phyloP scores from a whole-genome alignment of 2,888 invertebrate species.

The Idaea biselata region DNA sequence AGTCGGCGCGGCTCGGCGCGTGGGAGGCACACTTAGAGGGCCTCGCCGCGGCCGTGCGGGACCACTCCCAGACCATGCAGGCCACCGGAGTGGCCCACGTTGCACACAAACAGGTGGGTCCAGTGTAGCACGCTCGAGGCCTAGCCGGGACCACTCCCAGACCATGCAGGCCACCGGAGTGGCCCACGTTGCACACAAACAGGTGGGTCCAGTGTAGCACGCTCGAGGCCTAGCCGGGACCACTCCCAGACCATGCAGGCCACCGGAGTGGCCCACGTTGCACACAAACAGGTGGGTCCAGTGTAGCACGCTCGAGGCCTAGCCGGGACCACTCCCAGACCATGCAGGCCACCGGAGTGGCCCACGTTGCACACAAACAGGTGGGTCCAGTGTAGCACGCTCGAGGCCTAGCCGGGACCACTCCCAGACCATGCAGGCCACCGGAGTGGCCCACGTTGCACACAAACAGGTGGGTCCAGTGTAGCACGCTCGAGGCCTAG shows the following conservation, averaged over 20 bases:
- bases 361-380: conserved; percentile 85
- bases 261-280: conserved; percentile 86
- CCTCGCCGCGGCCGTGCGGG: conserved; percentile 91
- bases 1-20: conserved; percentile 95
- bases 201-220: conserved; percentile 61
- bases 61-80: conserved; percentile 89
- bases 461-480: conserved; percentile 83
- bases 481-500: conserved; percentile 82
- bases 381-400: conserved; percentile 46
- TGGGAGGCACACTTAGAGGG: conserved; percentile 94
- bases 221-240: conserved; percentile 86
- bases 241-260: conserved; percentile 89
- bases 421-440: conserved; percentile 88
- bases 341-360: conserved; percentile 87
- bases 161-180: conserved; percentile 88
- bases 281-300: conserved; percentile 81
- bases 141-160: conserved; percentile 91
- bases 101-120: conserved; percentile 82
- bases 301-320: conserved; percentile 69
- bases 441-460: conserved; percentile 85
- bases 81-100: conserved; percentile 85
- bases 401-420: conserved; percentile 86
- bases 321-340: conserved; percentile 90
- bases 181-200: conserved; percentile 84
- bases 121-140: conserved; percentile 38